Conservation (phyloP, 2,797 vertebrate species). For the Delichon dasypus region DNA sequence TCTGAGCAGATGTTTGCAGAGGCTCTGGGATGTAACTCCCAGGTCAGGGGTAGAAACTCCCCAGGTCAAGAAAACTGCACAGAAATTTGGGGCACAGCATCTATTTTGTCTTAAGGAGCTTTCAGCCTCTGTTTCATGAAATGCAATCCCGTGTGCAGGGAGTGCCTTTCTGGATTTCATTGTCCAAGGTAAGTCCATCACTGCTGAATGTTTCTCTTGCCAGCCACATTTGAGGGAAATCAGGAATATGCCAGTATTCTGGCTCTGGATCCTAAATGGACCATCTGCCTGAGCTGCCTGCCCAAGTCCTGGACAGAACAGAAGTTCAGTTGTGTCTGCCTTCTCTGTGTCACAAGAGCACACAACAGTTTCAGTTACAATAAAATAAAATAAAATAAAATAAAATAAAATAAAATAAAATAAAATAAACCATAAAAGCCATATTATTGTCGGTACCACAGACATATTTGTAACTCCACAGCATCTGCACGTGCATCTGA, state of each 20-base stretch:
- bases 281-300: slow-evolving; percentile 3
- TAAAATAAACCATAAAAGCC: background rate
- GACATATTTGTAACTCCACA: background rate
- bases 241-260: background rate
- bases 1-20: background rate
- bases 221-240: background rate
- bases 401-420: too few relatives aligned
- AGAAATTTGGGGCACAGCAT: background rate
- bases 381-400: background rate
- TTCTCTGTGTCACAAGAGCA: background rate
- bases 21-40: background rate
- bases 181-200: background rate
- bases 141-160: background rate
- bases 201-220: background rate
- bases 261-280: background rate
- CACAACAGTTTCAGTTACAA: background rate
- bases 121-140: background rate
- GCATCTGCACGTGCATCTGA: background rate
- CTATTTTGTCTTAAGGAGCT: background rate
- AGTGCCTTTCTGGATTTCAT: background rate
- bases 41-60: background rate
- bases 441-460: background rate
- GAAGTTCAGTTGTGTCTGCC: background rate
- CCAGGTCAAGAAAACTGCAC: background rate
- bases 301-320: background rate